Base-by-base conservation (phyloP, 23 tunicate species). In the Diplosoma virens region DNA sequence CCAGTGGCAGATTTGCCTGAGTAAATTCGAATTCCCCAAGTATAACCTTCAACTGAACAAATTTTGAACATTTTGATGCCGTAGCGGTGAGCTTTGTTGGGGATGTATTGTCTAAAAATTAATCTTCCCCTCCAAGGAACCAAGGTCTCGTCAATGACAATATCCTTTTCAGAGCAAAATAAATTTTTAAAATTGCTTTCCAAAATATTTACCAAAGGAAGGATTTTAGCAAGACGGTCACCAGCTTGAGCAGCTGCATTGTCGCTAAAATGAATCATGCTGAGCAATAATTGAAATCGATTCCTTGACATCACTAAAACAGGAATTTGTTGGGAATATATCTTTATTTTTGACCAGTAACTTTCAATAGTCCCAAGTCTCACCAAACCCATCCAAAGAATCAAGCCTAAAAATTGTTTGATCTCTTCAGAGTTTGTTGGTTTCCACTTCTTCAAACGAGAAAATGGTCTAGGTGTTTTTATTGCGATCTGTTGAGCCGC, bases 111-210 rank as follows among this genome's bases (percentile, higher is more conserved):
- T 29, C 79, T 52, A 41, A 73, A 73, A 29, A 27, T 54, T 36
- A 73, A 54, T 2, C 79, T n/a, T 50, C 64, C 79, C 52, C 79
- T 9, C 79, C 79, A 73, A 48, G 79, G 79, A 6, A 73, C 64
- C 29, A 73, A 50, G 52, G 64, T 73, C 79, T 73, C 79, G 52
- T 73, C 59, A 18, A 73, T 73, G 27, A 73, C 79, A 48, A 50
- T 29, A 50, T 73, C 64, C 52, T 73, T 59, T 70, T 37, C 79
- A 18, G 79, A 65, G 27, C 45, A 9, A 54, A 32, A 73, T 1
- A 73, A 54, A 29, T 29, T 36, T 73, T 73, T 33, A 73, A 73
- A 73, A 25, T 73, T 73, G 29, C 52, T 30, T 27, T 73, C 36
- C 79, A 73, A 41, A 37, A 33, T 31, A 50, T 73, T 65, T 50